Evolutionary conservation across 2,113 vertebrate genomes (phyloP).

Genomic region (Xenopus tropicalis): UCB_Xtro_10.0 CM004447.2:54461501-54462000

Average conservation of each 20-base stretch:
- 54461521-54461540: neutral
- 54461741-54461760: too few relatives aligned
- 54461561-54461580: constrained; percentile 21
- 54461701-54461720: neutral
- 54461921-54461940: too few relatives aligned
- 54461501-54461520: too few relatives aligned
- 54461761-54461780: too few relatives aligned
- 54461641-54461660: constrained; percentile 2
- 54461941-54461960: too few relatives aligned
- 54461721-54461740: constrained; percentile 1
- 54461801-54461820: neutral
- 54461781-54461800: neutral
- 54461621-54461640: constrained; percentile 14
- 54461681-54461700: constrained; percentile 20
- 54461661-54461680: neutral
- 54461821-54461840: neutral
- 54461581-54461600: constrained; percentile 24
- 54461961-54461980: too few relatives aligned
- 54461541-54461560: constrained; percentile 29
- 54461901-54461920: too few relatives aligned
- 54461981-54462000: too few relatives aligned
- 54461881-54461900: neutral
- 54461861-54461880: neutral
- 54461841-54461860: neutral
- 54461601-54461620: neutral